phyloP scores from a whole-genome alignment of 1,140 invertebrate species.

The Adelges cooleyi region DNA sequence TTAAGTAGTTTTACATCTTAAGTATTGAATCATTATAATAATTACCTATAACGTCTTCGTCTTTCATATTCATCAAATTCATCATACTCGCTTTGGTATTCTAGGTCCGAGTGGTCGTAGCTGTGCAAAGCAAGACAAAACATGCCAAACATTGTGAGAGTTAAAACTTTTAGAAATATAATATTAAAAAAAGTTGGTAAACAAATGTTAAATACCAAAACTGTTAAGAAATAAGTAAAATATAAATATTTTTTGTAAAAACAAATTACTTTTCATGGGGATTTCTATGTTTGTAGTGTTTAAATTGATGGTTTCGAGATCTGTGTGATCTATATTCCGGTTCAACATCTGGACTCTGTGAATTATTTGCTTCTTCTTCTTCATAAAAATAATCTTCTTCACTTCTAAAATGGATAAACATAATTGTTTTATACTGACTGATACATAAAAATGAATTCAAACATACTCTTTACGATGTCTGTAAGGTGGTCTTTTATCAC shows the following conservation, averaged over 20 bases:
- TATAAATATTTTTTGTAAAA: too few relatives aligned
- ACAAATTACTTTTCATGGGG: slow-evolving; percentile 26
- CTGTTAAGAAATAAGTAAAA: neutral
- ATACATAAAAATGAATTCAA: too few relatives aligned
- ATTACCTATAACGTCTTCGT: slow-evolving; percentile 25
- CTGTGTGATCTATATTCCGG: slow-evolving; percentile 33
- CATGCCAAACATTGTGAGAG: slow-evolving; percentile 18
- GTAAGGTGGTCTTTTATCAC: slow-evolving; percentile 25
- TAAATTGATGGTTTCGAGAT: slow-evolving; percentile 36
- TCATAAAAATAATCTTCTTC: slow-evolving; percentile 38
- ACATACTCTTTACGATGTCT: slow-evolving; percentile 31
- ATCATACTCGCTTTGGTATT: slow-evolving; percentile 34
- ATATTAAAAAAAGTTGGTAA: too few relatives aligned
- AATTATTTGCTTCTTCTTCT: slow-evolving; percentile 33
- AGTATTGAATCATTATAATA: too few relatives aligned
- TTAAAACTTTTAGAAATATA: too few relatives aligned
- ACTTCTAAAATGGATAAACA: slow-evolving; percentile 4
- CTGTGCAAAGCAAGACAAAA: slow-evolving; percentile 30
- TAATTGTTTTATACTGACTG: too few relatives aligned
- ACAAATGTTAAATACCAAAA: too few relatives aligned
- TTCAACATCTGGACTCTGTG: slow-evolving; percentile 36
- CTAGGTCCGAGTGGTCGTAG: slow-evolving; percentile 30
- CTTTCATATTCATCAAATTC: slow-evolving; percentile 33
- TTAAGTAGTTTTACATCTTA: too few relatives aligned
- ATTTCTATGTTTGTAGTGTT: slow-evolving; percentile 32